phyloP scores from a whole-genome alignment of 2,797 vertebrate genomes.

The Alcedo atthis region DNA sequence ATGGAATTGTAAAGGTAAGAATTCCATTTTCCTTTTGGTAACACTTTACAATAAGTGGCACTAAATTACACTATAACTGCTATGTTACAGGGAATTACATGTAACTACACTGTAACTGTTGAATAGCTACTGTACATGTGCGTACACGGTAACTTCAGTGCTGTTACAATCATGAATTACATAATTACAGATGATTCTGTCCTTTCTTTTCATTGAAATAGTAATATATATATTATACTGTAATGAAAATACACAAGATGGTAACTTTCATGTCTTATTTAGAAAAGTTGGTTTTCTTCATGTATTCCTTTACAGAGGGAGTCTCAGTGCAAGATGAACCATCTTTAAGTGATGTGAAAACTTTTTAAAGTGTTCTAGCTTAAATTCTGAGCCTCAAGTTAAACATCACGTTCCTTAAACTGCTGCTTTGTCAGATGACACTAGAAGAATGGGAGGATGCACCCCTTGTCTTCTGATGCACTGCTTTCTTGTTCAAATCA shows the following conservation, averaged over 20 bases:
- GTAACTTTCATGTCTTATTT: slow-evolving; percentile 74
- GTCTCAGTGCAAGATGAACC: slow-evolving; percentile 74
- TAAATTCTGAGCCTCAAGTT: slow-evolving; percentile 70
- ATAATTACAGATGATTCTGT: slow-evolving; percentile 81
- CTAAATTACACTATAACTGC: slow-evolving; percentile 85
- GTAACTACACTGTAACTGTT: slow-evolving; percentile 78
- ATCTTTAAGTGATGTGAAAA: slow-evolving; percentile 66
- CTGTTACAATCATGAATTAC: slow-evolving; percentile 81
- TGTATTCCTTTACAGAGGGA: slow-evolving; percentile 57
- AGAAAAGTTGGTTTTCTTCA: slow-evolving; percentile 73
- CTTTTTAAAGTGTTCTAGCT: slow-evolving; percentile 62
- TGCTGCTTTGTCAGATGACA: slow-evolving; percentile 75
- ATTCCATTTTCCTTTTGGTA: slow-evolving; percentile 76
- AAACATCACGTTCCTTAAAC: slow-evolving; percentile 70
- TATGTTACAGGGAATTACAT: slow-evolving; percentile 86
- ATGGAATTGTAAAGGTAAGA: slow-evolving; percentile 73
- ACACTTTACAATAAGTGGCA: slow-evolving; percentile 87
- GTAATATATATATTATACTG: slow-evolving; percentile 68
- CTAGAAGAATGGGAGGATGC: slow-evolving; percentile 74
- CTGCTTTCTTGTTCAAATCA: slow-evolving; percentile 34
- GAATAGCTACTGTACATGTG: slow-evolving; percentile 79
- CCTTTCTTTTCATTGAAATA: slow-evolving; percentile 74
- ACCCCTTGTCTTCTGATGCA: slow-evolving; percentile 55
- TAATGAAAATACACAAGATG: slow-evolving; percentile 80
- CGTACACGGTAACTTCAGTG: slow-evolving; percentile 79